Base-by-base conservation (phyloP, 2,888 invertebrate species). In the Stenolophus ochropezus region DNA sequence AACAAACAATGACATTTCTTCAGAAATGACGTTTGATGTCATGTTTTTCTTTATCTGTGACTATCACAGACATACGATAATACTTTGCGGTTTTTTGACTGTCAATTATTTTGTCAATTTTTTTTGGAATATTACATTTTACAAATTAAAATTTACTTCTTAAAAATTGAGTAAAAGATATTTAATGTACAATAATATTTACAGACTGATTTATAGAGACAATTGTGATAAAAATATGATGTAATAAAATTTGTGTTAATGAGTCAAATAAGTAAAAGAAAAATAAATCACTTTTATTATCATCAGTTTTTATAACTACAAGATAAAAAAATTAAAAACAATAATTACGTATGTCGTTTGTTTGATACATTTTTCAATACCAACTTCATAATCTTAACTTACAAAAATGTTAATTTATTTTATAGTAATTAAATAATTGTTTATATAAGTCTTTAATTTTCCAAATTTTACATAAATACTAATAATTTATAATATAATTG, bases 1-100 rank as follows among this genome's bases (percentile, higher is more conserved):
- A n/a, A n/a, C n/a, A 53, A 80, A 80, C 73, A 80, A 80, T 80
- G 73, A 80, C 80, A 80, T 80, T 80, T 80, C 73, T 73, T 58
- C 42, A 47, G 69, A 71, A 69, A 79, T 51, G 27, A 69, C 71
- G 51, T 79, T 80, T 80, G 56, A 56, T 56, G 56, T 73, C 27
- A 33, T 33, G 25, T 51, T 20, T 21, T 51, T 33, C 33, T 16
- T 25, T 49, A 78, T 69, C 27, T 56, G 80, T 16, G 16, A 42
- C 58, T 71, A 80, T 73, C 80, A 27, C n/a, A 16, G 80, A 80
- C 80, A 73, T 80, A 73, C 80, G 80, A 25, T 65, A 0, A 4
- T 42, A 42, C 8, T 33, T 33, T n/a, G n/a, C n/a, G n/a, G n/a
- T n/a, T n/a, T n/a, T n/a, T n/a, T n/a, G n/a, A n/a, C n/a, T n/a